A percentile compares a stretch with the other conserved stretches of the same genome.
Conservation (phyloP, 2,113 vertebrate genomes). For the Equus quagga region DNA sequence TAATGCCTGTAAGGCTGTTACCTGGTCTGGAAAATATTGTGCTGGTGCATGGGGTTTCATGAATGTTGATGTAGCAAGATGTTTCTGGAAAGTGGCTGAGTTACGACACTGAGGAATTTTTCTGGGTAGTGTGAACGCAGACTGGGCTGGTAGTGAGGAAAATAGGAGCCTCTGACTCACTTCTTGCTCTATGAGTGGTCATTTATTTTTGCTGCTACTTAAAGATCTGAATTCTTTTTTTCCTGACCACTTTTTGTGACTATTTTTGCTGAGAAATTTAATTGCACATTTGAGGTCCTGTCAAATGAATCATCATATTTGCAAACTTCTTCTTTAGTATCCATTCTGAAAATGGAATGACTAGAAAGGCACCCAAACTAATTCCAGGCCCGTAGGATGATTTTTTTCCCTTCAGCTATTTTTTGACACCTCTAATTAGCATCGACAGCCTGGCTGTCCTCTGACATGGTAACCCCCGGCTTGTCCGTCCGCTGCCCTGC, state of each 20-base stretch:
- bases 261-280: conserved; percentile 59
- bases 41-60: conserved; percentile 47
- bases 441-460: conserved; percentile 72
- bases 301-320: conserved; percentile 46
- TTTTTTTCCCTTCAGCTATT: conserved; percentile 69
- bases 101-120: conserved; percentile 71
- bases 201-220: conserved; percentile 56
- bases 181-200: not conserved
- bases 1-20: conserved; percentile 39
- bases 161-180: conserved; percentile 43
- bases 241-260: not conserved
- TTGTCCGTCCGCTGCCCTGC: conserved; percentile 73
- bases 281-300: not conserved
- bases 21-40: conserved; percentile 70
- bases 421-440: conserved; percentile 84
- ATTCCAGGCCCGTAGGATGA: conserved; percentile 68
- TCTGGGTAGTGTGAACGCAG: not conserved
- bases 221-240: not conserved
- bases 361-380: conserved; percentile 60
- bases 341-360: conserved; percentile 68
- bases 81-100: conserved; percentile 75
- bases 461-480: conserved; percentile 59
- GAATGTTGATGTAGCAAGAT: conserved; percentile 61
- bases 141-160: conserved; percentile 26
- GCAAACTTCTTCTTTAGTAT: not conserved